These are phyloP conservation scores for Hirundo rustica DNA, from an alignment of 2,797 vertebrate species.

Conservation along the genomic window DNA sequence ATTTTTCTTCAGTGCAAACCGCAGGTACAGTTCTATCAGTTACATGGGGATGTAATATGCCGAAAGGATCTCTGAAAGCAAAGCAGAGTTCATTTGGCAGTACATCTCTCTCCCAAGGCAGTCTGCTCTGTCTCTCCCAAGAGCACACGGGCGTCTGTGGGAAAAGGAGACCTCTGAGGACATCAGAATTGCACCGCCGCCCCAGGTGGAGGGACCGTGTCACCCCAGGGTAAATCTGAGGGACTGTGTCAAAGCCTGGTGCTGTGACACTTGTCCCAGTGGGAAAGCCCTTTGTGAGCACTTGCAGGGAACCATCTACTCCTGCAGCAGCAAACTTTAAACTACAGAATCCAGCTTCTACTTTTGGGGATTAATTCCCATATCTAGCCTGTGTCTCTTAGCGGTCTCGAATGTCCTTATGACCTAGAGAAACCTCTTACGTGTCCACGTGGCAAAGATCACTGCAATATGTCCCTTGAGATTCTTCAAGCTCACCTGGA, in stretches of 20 bases:
- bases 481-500: neutral
- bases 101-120: neutral
- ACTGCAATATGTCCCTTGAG: neutral
- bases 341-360: neutral
- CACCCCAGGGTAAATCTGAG: neutral
- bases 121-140: neutral
- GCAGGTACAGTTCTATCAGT: neutral
- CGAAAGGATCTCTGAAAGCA: neutral
- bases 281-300: neutral
- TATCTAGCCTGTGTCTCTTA: neutral
- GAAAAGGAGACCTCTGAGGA: neutral
- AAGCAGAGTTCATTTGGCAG: neutral
- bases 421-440: neutral
- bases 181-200: neutral
- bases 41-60: neutral
- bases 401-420: neutral
- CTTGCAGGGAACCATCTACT: neutral
- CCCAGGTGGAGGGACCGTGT: neutral
- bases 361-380: neutral
- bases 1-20: neutral
- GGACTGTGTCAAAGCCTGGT: neutral
- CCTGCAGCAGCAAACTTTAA: neutral
- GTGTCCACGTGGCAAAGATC: neutral
- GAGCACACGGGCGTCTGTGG: fast-evolving
- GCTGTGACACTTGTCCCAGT: neutral